A percentile compares a stretch with the other conserved stretches of the same genome.
phyloP scores from a whole-genome alignment of 2,113 vertebrate species.

The Sphaerodactylus townsendi region DNA sequence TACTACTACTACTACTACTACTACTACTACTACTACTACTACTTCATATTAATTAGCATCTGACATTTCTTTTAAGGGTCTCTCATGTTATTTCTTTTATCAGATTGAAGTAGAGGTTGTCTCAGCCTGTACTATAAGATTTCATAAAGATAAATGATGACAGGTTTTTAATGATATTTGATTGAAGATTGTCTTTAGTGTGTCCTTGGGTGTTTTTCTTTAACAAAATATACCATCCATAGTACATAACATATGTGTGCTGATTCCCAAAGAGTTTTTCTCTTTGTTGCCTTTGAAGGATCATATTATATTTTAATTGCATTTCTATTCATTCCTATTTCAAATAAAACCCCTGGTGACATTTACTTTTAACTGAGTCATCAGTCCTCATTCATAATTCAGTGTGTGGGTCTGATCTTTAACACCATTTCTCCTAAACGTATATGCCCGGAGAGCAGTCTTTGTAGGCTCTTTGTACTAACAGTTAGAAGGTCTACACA shows the following conservation, averaged over 20 bases:
- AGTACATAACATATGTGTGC: conserved; percentile 33
- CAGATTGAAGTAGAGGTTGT: neutral
- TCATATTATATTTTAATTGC: conserved; percentile 1
- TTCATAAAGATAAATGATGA: neutral
- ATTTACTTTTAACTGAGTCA: conserved; percentile 50
- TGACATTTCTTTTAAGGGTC: neutral
- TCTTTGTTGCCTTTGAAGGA: conserved; percentile 54
- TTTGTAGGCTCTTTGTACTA: neutral
- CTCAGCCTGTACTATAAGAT: neutral
- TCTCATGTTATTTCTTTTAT: neutral
- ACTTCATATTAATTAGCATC: no score
- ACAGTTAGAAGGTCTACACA: neutral
- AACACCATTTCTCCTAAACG: conserved; percentile 36
- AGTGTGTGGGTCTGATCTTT: conserved; percentile 40
- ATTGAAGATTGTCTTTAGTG: conserved; percentile 31
- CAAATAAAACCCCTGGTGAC: conserved; percentile 46
- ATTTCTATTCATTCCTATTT: neutral
- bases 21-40: no score
- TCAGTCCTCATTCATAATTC: conserved; percentile 55
- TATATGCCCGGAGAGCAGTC: neutral
- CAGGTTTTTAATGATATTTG: neutral
- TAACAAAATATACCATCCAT: conserved; percentile 16
- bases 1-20: no score
- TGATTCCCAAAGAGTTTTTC: conserved; percentile 33
- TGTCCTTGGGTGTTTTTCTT: no score